Conservation (phyloP, 2,113 vertebrate species). For the Rostratula benghalensis region DNA sequence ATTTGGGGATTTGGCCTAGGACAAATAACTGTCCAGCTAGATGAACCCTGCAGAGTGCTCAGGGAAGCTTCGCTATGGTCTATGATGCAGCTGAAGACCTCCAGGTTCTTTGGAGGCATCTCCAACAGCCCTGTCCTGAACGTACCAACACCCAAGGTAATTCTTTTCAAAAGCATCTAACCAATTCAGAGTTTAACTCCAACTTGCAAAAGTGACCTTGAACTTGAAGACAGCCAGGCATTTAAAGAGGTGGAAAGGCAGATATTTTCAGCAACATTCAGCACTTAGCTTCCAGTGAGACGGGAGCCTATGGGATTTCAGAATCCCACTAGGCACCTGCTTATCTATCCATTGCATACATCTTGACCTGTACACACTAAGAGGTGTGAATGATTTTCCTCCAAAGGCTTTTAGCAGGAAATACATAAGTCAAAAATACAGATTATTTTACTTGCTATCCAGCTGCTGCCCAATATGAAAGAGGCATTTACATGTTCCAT, state of each 20-base stretch:
- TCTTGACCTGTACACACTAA: neutral
- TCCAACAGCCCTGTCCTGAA: neutral
- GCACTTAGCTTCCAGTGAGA: neutral
- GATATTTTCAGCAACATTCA: neutral
- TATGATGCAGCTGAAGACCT: neutral
- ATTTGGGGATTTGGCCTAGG: neutral
- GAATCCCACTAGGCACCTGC: neutral
- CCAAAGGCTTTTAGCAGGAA: neutral
- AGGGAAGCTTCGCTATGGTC: neutral
- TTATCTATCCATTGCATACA: neutral
- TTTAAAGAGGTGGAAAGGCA: neutral
- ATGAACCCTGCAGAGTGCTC: neutral
- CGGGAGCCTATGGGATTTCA: neutral
- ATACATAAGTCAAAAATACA: neutral
- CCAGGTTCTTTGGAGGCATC: neutral
- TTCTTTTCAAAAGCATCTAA: neutral
- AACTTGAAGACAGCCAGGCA: neutral
- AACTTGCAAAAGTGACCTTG: neutral
- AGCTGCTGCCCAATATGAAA: neutral
- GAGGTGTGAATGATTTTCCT: neutral
- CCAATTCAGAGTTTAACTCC: neutral
- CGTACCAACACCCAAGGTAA: neutral
- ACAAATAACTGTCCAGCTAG: neutral
- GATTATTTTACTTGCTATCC: neutral
- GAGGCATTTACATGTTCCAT: neutral